Base-by-base conservation (phyloP, 2,888 invertebrate genomes). In the Andrena haemorrhoa region DNA sequence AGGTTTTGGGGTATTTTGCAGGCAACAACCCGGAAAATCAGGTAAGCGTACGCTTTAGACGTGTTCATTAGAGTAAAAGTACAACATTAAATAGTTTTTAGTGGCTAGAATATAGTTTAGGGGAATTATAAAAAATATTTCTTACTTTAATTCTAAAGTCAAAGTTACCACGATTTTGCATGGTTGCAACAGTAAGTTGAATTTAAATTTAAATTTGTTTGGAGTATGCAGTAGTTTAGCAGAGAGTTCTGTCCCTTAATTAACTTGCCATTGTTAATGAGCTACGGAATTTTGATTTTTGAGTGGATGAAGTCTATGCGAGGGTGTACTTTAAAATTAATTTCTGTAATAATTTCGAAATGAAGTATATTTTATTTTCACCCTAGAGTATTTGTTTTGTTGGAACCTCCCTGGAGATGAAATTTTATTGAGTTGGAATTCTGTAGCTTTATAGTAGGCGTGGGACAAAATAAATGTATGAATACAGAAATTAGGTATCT, bases 1-100 rank as follows among this genome's bases (percentile, higher is more conserved):
- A 96, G 49, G 95, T 97, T 68, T 96, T 98, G 56, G 98, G 98
- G 16, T 97, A 97, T 94, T 98, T 98, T 91, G 96, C 97, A 35
- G 96, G 97, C 74, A 96, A 96, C 90, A 97, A 98, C 92, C 95
- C 94, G 51, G 96, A 97, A 86, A 97, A 97, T 94, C 97, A 97
- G 96, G 97, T 97, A 93, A 93, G 61, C 10, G 7, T 2, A 33
- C 29, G 35, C 6, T 35, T 73, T n/a, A 61, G 31, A 26, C 16
- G 2, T 29, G 3, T 68, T 60, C 26, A 12, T 66, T 66, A n/a
- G 3, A 7, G 16, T 20, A 0, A 10, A 29, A 58, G 5, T 47
- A 56, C 35, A 1, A n/a, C 20, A 23, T n/a, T 31, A 16, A 33
- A 33, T 33, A 61, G 20, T 61, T 61, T 8, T 61, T 33, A 16